Base-by-base conservation (phyloP, 2,888 invertebrate genomes). In the Choristoneura rosaceana region DNA sequence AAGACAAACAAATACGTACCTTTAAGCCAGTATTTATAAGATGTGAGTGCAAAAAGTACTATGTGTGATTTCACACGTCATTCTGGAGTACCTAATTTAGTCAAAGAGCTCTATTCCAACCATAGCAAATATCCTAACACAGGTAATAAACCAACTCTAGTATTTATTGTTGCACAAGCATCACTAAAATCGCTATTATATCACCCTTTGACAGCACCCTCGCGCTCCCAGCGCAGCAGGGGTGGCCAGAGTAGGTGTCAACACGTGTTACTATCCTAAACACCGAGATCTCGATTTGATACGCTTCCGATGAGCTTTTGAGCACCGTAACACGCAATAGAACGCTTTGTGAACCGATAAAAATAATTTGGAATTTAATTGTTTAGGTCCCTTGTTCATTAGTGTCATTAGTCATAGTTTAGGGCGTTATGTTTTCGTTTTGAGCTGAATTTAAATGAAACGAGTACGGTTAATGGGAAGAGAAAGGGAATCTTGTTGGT, bases 231-330 rank as follows among this genome's bases (percentile, higher is more conserved):
- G 81, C 82, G 80, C 86, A 87, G 82, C 88, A 85, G 84, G 83
- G 82, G 85, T 84, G 85, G 84, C 81, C 64, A 17, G 62, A 81
- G 84, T 88, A 87, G 88, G 88, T 90, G 87, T 80, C 90, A 92
- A 91, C 93, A 93, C 93, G 93, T 93, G 93, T 91, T 91, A 82
- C 81, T 85, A 87, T 89, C 87, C 87, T 85, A 83, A 84, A 87
- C 83, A 81, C 78, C 75, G 75, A 62, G 86, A 87, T 84, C 82
- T 86, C 87, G 80, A 92, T 93, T 92, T 81, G 92, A 84, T 84
- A 87, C 89, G 90, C 87, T 84, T 78, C 76, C 82, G 81, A 85
- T 82, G 79, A 80, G 82, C 81, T 65, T 70, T 73, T 69, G 73
- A 74, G 61, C 69, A 61, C 58, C 65, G 78, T 78, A 81, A 81